A percentile compares a stretch with the other conserved stretches of the same genome.
These are phyloP conservation scores for Harmothoe impar DNA, from an alignment of 2,888 invertebrate species.

Conservation along the genomic window DNA sequence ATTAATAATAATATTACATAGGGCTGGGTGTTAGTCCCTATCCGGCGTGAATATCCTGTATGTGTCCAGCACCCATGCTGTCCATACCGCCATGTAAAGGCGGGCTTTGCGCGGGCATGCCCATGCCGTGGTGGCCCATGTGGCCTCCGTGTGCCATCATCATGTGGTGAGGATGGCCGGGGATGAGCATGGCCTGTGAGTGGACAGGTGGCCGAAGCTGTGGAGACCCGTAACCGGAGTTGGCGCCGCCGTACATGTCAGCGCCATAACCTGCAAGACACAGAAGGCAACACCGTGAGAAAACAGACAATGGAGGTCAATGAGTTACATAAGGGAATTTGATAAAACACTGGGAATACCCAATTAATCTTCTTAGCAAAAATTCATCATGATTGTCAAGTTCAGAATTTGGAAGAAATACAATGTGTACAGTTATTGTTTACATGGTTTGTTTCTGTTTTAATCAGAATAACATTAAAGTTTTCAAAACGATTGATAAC, in stretches of 20 bases:
- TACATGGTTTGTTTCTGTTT: no score
- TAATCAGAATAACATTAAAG: no score
- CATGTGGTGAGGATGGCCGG: constrained; percentile 84
- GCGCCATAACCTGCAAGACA: constrained; percentile 70
- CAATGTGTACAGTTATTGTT: no score
- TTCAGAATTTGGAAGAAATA: no score
- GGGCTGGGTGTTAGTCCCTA: constrained; percentile 64
- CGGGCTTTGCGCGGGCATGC: constrained; percentile 83
- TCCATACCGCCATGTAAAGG: constrained; percentile 83
- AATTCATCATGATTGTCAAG: no score
- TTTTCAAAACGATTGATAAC: no score
- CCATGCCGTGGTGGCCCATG: constrained; percentile 83
- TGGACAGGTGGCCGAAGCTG: constrained; percentile 84
- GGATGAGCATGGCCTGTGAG: constrained; percentile 84
- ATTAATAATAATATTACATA: constrained; percentile 46
- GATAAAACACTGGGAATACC: no score
- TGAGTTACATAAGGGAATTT: not conserved
- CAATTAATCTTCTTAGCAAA: no score
- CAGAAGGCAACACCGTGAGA: not conserved
- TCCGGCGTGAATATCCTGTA: constrained; percentile 83
- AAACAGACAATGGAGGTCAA: not conserved
- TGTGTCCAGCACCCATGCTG: constrained; percentile 79
- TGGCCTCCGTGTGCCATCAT: constrained; percentile 82
- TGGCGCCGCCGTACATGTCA: constrained; percentile 82
- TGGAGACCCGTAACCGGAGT: constrained; percentile 82